Evolutionary conservation across 2,113 vertebrate genomes (phyloP), one percentile per base, ranked within the genome.

Genomic region (Aspidoscelis tigris): DNA sequence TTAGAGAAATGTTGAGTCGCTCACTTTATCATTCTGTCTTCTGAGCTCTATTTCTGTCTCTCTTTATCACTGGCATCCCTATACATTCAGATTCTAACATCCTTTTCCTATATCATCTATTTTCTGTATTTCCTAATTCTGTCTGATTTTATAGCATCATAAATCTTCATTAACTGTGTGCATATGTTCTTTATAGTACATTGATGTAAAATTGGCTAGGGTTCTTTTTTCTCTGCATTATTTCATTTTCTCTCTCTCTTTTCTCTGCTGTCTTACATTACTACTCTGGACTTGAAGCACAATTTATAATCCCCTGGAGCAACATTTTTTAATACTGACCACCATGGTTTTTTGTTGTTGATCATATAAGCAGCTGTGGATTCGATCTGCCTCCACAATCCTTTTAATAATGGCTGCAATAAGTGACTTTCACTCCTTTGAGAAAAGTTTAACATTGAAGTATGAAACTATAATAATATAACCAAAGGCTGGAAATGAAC

Each of bases 101-200:
- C 10, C 24, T 33, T 76, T 66, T 78, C 4, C 69, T 75, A 24
- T 65, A n/a, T 75, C 47, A 47, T 39, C 61, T 70, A 39, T 41
- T 44, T 64, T n/a, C 39, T 77, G 2, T 64, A 47, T 78, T 76
- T 76, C 71, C 41, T 71, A 50, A 68, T n/a, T 16, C 44, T 21
- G 55, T 74, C 76, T 66, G 58, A 66, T 75, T 24, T 80, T 87
- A 80, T 66, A 71, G 77, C n/a, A 76, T 76, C 82, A 41, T 83
- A 72, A 83, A 84, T 80, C 78, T 80, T 87, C 77, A 71, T 80
- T 84, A 80, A 76, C 82, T 66, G 10, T 47, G 58, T 83, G 33
- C 68, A 71, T 78, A 9, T 44, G 53, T 39, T 21, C 20, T 69
- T 68, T 47, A 4, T 73, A 66, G 58, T 50, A 65, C 72, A 73